Base-by-base conservation (phyloP, 2,888 invertebrate genomes). In the Notocelia uddmanniana region DNA sequence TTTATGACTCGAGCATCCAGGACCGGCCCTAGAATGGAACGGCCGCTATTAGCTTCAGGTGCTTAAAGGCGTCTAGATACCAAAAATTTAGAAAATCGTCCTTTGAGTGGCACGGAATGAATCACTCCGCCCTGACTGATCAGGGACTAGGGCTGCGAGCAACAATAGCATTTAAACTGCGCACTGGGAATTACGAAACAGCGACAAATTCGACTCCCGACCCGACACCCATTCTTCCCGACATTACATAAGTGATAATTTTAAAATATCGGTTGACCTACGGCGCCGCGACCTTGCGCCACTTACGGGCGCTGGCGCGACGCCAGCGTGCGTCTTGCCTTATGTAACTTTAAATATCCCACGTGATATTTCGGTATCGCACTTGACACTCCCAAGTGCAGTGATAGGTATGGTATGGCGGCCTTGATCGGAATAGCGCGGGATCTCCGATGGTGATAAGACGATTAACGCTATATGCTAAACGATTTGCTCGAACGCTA, bases 211-310 rank as follows among this genome's bases (percentile, higher is more conserved):
- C 41, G 41, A 41, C 41, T 41, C 5, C 41, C n/a, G 15, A 41
- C 55, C 3, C 31, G n/a, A 8, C n/a, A n/a, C n/a, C 55, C 55
- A 55, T n/a, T n/a, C 50, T 62, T 34, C 52, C 52, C 45, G 48
- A 23, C 57, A 37, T 63, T 63, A 63, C 21, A 63, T 52, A 63
- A 63, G 63, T 63, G 21, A 63, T 63, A n/a, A 62, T 62, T 60
- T 45, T 60, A 60, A 62, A 63, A 63, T 37, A 48, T 18, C 63
- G 63, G 63, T 52, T 63, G 63, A 63, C 63, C 63, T 63, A 63
- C 63, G 31, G 19, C 9, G 15, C 9, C 2, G 19, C 63, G 63
- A 52, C 63, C 63, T 63, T 63, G 63, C 52, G 31, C 63, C 31
- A 52, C 50, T 63, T 34, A 50, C 48, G 62, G 11, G 34, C 63